These are phyloP conservation scores for Poeciliopsis retropinna DNA, from an alignment of 2,113 vertebrate species.

Conservation along the genomic window DNA sequence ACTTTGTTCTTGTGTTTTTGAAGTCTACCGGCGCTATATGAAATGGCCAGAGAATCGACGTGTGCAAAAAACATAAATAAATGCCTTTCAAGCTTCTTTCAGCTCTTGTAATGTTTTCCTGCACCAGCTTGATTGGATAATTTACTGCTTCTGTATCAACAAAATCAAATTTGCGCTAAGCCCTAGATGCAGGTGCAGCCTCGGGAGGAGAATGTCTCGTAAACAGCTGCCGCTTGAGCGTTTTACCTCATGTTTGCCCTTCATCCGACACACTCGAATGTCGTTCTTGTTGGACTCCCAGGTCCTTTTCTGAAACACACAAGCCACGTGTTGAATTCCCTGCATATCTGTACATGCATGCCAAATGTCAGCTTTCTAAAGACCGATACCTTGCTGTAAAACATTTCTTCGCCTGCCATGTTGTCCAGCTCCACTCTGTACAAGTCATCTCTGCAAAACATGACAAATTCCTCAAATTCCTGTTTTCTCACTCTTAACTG, in stretches of 20 bases:
- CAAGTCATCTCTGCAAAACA: conserved; percentile 85
- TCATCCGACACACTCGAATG: conserved; percentile 95
- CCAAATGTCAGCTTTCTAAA: background rate
- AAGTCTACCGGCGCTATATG: background rate
- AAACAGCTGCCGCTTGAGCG: conserved; percentile 49
- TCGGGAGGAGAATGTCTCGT: conserved; percentile 45
- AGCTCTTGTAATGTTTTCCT: conserved; percentile 27
- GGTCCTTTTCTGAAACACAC: conserved; percentile 86
- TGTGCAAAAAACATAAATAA: conserved; percentile 11
- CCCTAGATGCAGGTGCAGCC: conserved; percentile 40
- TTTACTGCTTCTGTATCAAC: conserved; percentile 60
- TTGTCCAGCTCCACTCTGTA: conserved; percentile 91
- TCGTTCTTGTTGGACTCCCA: conserved; percentile 96
- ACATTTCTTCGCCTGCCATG: conserved; percentile 82
- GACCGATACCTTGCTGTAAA: conserved; percentile 87
- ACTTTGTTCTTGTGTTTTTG: conserved; percentile 24
- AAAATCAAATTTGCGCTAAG: conserved; percentile 66
- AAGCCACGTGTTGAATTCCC: conserved; percentile 2
- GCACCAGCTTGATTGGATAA: conserved; percentile 46
- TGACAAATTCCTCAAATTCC: background rate
- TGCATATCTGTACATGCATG: background rate
- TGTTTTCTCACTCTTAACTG: background rate
- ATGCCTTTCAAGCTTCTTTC: conserved; percentile 28
- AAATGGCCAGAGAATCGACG: conserved; percentile 6
- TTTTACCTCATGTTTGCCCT: conserved; percentile 94